Evolutionary conservation across 2,888 invertebrate species (phyloP).

Genomic region (Volucella inanis): DNA sequence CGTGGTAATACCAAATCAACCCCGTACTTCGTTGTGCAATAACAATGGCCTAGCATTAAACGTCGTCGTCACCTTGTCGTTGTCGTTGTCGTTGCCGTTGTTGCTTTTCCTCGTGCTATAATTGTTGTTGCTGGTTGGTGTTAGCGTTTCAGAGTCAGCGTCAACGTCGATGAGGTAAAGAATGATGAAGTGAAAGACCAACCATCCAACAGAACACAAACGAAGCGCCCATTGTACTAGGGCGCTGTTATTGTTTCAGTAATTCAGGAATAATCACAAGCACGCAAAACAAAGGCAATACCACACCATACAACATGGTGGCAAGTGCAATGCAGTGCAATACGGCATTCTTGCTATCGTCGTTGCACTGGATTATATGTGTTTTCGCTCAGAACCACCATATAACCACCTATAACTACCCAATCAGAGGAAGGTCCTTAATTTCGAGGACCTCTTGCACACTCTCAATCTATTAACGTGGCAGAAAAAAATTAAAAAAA

Average conservation of each 20-base stretch:
- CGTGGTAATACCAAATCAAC: conserved; percentile 57
- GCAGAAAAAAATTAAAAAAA: conserved; percentile 28
- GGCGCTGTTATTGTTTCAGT: conserved; percentile 73
- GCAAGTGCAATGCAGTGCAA: conserved; percentile 28
- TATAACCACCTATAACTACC: conserved; percentile 51
- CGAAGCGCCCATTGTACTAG: conserved; percentile 56
- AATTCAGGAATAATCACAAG: conserved; percentile 75
- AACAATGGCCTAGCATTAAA: conserved; percentile 71
- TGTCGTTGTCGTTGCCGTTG: conserved; percentile 18
- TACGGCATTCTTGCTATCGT: conserved; percentile 35
- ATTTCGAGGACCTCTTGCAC: conserved; percentile 72
- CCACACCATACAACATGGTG: conserved; percentile 22
- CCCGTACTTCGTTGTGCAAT: conserved; percentile 45
- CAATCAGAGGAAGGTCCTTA: conserved; percentile 74
- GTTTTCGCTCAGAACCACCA: conserved; percentile 38
- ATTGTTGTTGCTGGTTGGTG: too few relatives aligned
- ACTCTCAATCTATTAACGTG: conserved; percentile 67
- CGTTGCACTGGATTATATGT: conserved; percentile 65
- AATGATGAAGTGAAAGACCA: conserved; percentile 71
- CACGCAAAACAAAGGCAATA: conserved; percentile 57
- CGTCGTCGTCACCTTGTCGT: conserved; percentile 74
- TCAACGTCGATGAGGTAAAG: conserved; percentile 69
- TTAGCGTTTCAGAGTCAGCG: conserved; percentile 8
- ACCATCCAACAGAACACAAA: conserved; percentile 18
- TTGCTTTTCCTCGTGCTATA: too few relatives aligned